A percentile compares a stretch with the other conserved stretches of the same genome.
These are phyloP conservation scores for Sinhomidia bicolor DNA, from an alignment of 2,888 invertebrate species.

Conservation along the genomic window DNA sequence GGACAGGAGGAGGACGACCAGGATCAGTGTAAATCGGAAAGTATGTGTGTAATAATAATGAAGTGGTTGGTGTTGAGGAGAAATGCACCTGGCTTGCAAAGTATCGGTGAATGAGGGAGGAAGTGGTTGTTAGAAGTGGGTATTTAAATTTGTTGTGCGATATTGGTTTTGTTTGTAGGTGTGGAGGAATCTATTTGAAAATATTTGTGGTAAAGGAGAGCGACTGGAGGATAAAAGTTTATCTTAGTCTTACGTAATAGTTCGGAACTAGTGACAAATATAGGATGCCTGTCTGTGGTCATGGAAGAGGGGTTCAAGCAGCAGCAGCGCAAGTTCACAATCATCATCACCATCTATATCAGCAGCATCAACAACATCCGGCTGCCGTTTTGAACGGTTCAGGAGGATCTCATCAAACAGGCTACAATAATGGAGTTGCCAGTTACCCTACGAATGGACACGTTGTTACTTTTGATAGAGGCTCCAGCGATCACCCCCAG, in stretches of 20 bases:
- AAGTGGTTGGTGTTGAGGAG: not conserved
- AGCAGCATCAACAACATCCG: constrained; percentile 14
- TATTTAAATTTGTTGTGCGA: not conserved
- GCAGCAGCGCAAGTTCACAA: constrained; percentile 28
- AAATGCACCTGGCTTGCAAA: not conserved
- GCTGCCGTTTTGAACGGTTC: constrained; percentile 32
- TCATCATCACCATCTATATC: constrained; percentile 16
- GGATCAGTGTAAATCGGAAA: not conserved
- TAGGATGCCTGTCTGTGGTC: constrained; percentile 63
- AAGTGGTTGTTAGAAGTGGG: not conserved
- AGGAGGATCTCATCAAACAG: not conserved
- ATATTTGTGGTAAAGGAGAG: not conserved
- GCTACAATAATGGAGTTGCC: constrained; percentile 10
- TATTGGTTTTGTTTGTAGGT: not conserved
- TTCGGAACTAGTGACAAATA: not conserved
- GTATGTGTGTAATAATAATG: not conserved
- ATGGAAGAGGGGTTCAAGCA: constrained; percentile 38
- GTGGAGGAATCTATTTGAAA: not conserved
- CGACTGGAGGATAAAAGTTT: not conserved
- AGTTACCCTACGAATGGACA: not conserved
- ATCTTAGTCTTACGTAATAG: not conserved
- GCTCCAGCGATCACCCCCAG: not conserved
- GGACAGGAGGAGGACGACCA: not conserved
- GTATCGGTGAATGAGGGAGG: not conserved
- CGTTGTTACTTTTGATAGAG: not conserved